Base-by-base conservation (phyloP, 2,888 invertebrate genomes). In the Hypomecis atomaria region DNA sequence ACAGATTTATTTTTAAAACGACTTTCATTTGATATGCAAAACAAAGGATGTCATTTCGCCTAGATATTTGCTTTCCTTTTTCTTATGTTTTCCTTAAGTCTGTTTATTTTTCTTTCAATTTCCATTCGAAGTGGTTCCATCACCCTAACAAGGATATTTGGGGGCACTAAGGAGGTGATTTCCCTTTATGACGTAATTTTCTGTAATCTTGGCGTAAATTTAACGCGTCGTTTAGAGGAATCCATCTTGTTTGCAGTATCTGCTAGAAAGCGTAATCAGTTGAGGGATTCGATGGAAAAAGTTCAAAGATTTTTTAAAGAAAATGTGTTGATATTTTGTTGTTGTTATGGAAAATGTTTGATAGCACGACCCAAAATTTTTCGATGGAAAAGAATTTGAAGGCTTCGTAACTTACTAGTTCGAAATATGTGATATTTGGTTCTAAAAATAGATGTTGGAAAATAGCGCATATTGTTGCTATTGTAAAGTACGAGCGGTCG, bases 161-260 rank as follows among this genome's bases (percentile, higher is more conserved):
- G 57, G 59, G 73, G 73, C 64, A 66, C 71, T 78, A 71, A 72
- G 72, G 74, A 72, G 75, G 78, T 78, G 78, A 82, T 81, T 83
- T 82, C 74, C 68, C 75, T 81, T 83, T 78, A 83, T 75, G 78
- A 72, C 77, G 73, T 80, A 81, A 80, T 83, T 81, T 71, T 60
- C 62, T 69, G 76, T 83, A 82, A 83, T 82, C 78, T 78, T 75
- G 71, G 67, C 69, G 73, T 69, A 73, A 77, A 80, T 81, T 81
- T 82, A 78, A 81, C 78, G 82, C 77, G 68, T 77, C 81, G 75
- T 78, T 79, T 79, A 70, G 72, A 71, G 65, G 72, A 74, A 80
- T 79, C 75, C 74, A 72, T 78, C 78, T 76, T 66, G 50, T 59
- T 57, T 44, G 59, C 53, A 56, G 55, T 57, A 45, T 42, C 37